These are phyloP conservation scores for Neopipo cinnamomea DNA, from an alignment of 2,113 vertebrate species.

Conservation along the genomic window DNA sequence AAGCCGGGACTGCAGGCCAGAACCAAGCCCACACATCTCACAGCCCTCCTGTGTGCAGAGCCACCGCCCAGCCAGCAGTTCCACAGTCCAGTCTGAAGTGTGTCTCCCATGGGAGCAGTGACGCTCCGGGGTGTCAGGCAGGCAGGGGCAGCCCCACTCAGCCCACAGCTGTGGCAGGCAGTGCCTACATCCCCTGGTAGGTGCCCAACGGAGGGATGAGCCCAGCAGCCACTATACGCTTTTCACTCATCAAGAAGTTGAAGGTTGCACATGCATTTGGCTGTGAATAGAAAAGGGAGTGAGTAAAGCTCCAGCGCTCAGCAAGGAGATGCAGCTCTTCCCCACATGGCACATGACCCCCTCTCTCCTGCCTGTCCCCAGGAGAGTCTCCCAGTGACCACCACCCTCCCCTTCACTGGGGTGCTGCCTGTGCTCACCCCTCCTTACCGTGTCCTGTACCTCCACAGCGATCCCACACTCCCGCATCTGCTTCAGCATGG, in stretches of 20 bases:
- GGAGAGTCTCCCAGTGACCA: background rate
- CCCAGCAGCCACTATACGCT: conserved; percentile 80
- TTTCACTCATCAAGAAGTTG: conserved; percentile 89
- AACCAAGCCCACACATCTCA: rapidly evolving
- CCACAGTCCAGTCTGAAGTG: rapidly evolving
- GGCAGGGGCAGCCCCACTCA: background rate
- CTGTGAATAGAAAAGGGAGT: conserved; percentile 65
- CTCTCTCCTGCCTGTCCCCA: rapidly evolving
- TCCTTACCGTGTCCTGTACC: conserved; percentile 91
- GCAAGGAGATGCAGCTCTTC: background rate
- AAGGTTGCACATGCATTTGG: conserved; percentile 95
- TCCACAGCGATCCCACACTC: conserved; percentile 88
- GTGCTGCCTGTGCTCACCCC: background rate
- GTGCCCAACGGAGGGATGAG: conserved; percentile 82
- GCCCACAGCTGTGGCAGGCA: rapidly evolving
- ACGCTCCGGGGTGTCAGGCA: rapidly evolving
- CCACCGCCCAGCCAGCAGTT: background rate
- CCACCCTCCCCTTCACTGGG: rapidly evolving
- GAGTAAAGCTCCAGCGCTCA: background rate
- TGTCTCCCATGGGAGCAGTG: rapidly evolving
- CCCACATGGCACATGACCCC: rapidly evolving
- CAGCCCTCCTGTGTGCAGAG: background rate
- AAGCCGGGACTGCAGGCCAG: background rate
- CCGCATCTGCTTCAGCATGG: conserved; percentile 75
- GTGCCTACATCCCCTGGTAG: background rate